Evolutionary conservation across 2,888 invertebrate genomes (phyloP), one percentile per base, ranked within the genome.

Genomic region (Drosophila mimica): DNA sequence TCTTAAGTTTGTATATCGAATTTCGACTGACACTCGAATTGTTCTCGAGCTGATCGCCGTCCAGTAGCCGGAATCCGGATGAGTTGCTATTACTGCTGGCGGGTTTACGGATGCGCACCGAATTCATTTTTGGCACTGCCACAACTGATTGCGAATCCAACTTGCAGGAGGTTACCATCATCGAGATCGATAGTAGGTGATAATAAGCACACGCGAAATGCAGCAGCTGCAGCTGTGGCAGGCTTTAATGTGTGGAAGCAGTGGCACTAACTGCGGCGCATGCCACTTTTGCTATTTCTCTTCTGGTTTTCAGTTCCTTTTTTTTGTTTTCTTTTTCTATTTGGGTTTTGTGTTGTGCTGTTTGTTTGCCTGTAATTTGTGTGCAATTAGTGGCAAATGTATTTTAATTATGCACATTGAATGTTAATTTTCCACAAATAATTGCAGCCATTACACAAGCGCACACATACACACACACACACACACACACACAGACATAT

Each of bases 1-100:
- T 98, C 92, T 96, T 95, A 90, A 96, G 96, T 93, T 97, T 97
- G 93, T 97, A 97, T 70, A 95, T 94, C 68, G 96, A 96, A 88
- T 96, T 95, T 66, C 93, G 91, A 79, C 93, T 93, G 76, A 93
- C 90, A 83, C 92, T 93, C 52, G 93, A 93, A 68, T 91, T 88
- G 34, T 92, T 91, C 74, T 93, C 93, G 83, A 92, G 89, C 76
- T 93, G 93, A 83, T 93, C 93, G 75, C 90, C 89, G 76, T 93
- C 93, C 75, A 93, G 84, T 65, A 93, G 91, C 70, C 93, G 92
- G 80, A 93, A 92, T 75, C 92, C 93, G 59, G 93, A 93, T 52
- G 93, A 93, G 74, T 91, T 91, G 72, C 91, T 92, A 56, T 90
- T 92, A 61, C 82, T 92, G 72, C 82, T 82, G n/a, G 87, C 75